Percentiles rank a stretch among this genome's conserved stretches.
Conservation (phyloP, 1,140 invertebrate species). For the Monomorium pharaonis region DNA sequence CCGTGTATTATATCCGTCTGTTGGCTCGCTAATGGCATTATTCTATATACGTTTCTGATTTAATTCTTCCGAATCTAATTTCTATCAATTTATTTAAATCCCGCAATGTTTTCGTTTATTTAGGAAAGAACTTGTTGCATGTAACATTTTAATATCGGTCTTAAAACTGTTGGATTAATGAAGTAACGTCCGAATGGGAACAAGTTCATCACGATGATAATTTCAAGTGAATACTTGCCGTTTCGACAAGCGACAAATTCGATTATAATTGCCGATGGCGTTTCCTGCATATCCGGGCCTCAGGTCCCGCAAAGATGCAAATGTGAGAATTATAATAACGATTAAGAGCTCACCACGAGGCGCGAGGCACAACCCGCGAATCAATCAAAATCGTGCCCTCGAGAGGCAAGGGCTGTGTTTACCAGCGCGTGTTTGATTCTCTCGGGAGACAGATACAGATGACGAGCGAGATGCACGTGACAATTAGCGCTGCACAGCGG, state of each 20-base stretch:
- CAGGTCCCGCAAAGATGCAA: conserved; percentile 37
- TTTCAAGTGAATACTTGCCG: background rate
- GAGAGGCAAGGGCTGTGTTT: conserved; percentile 47
- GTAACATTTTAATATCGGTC: background rate
- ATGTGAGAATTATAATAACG: conserved; percentile 52
- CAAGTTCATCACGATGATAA: background rate
- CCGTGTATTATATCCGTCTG: too few relatives aligned
- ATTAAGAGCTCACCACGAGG: conserved; percentile 48
- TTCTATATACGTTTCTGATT: too few relatives aligned
- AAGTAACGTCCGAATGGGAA: background rate
- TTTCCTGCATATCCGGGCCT: conserved; percentile 17
- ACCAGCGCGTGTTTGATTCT: conserved; percentile 32
- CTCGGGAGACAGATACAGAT: conserved; percentile 53
- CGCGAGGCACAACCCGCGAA: conserved; percentile 21
- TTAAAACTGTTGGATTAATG: background rate
- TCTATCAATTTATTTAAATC: too few relatives aligned
- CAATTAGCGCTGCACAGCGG: conserved; percentile 42
- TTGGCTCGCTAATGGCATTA: too few relatives aligned
- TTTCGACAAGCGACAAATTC: conserved; percentile 11
- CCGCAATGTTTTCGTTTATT: background rate
- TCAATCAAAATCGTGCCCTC: conserved; percentile 54
- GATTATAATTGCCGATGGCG: conserved; percentile 19
- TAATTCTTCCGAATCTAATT: too few relatives aligned
- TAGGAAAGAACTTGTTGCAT: background rate
- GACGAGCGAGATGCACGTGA: conserved; percentile 49